Conservation (phyloP, 2,797 vertebrate genomes). For the Steatocranus sp. region DNA sequence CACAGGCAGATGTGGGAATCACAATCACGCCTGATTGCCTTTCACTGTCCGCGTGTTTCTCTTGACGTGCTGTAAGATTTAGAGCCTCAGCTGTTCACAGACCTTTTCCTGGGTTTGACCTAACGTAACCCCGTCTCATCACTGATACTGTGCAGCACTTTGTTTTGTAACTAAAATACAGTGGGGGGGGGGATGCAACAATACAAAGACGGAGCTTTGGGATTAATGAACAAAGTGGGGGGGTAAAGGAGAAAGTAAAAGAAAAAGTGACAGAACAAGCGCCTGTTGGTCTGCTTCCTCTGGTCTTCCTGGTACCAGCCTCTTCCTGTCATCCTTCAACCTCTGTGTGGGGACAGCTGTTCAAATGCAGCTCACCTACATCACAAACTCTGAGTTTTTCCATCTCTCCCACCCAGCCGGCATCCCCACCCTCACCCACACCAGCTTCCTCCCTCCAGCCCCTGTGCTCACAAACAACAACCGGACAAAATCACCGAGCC, state of each 20-base stretch:
- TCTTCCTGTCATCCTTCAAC: constrained; percentile 30
- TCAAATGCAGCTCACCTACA: neutral
- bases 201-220: neutral
- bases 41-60: constrained; percentile 42
- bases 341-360: constrained; percentile 20
- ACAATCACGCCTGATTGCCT: constrained; percentile 52
- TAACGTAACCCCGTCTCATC: neutral
- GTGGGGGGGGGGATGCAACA: neutral
- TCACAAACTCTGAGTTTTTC: neutral
- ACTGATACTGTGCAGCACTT: neutral
- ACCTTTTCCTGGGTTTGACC: neutral
- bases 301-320: constrained; percentile 6
- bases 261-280: neutral
- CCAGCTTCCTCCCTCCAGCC: neutral
- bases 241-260: neutral
- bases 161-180: neutral
- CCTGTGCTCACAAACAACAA: neutral
- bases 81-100: neutral
- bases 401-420: neutral
- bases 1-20: constrained; percentile 62
- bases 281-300: neutral
- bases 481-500: constrained; percentile 1
- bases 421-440: neutral
- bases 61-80: constrained; percentile 26
- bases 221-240: too few relatives aligned